These are phyloP conservation scores for Limnephilus auricula DNA, from an alignment of 2,888 invertebrate species.

Conservation along the genomic window DNA sequence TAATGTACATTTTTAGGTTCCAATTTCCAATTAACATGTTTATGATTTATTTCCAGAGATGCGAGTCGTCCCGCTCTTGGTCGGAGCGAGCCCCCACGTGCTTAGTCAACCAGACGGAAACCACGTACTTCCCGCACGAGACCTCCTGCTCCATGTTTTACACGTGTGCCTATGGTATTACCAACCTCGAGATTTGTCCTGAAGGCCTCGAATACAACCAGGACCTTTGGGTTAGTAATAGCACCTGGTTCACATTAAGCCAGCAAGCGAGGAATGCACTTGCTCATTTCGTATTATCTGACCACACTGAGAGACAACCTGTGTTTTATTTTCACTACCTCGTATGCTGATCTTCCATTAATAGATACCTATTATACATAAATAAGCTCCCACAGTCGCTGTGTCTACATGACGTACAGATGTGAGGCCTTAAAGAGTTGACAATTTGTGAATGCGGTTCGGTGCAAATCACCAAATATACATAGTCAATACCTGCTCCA, in stretches of 20 bases:
- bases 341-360: background rate
- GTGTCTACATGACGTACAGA: background rate
- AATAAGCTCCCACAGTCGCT: background rate
- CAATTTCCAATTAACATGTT: background rate
- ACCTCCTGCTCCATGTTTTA: conserved; percentile 35
- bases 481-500: no score
- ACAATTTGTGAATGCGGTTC: no score
- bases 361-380: background rate
- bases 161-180: conserved; percentile 8
- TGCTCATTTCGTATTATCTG: background rate
- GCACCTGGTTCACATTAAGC: background rate
- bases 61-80: background rate
- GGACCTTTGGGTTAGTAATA: background rate
- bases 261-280: background rate
- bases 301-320: no score
- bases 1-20: background rate
- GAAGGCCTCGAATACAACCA: conserved; percentile 15
- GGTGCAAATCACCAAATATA: no score
- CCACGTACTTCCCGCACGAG: conserved; percentile 25
- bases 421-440: no score
- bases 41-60: background rate
- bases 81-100: background rate
- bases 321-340: background rate
- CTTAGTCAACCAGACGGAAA: background rate
- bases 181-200: background rate